phyloP scores from a whole-genome alignment of 2,888 invertebrate species.

The Pseudanteris insignis region DNA sequence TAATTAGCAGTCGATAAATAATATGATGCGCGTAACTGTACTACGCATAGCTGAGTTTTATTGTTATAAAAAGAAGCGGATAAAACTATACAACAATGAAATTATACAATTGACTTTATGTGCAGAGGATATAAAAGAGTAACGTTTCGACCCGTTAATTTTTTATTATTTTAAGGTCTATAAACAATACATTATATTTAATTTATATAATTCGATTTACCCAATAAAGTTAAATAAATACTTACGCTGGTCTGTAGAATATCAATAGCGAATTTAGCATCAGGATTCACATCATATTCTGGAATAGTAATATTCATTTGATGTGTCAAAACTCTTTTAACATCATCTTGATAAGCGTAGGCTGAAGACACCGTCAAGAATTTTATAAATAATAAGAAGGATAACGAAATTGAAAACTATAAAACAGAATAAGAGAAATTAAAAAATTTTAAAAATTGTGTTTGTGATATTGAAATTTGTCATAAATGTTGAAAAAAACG shows the following conservation, averaged over 20 bases:
- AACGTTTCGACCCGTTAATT: too few species aligned
- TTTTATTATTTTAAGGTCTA: not conserved
- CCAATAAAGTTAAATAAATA: too few species aligned
- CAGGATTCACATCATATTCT: slow-evolving; percentile 62
- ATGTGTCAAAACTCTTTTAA: slow-evolving; percentile 62
- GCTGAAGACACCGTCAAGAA: slow-evolving; percentile 70
- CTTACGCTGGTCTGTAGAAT: slow-evolving; percentile 71
- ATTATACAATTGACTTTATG: too few species aligned
- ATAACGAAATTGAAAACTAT: slow-evolving; percentile 35
- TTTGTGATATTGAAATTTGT: not conserved
- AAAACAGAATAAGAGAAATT: slow-evolving; percentile 9
- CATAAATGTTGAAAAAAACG: too few species aligned
- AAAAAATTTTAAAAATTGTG: not conserved
- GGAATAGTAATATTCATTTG: slow-evolving; percentile 69
- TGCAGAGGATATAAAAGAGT: too few species aligned
- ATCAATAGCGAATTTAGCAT: slow-evolving; percentile 69
- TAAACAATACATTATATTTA: too few species aligned
- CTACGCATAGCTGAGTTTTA: too few species aligned
- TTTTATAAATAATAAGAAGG: slow-evolving; percentile 35
- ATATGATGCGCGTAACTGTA: too few species aligned
- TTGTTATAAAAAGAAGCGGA: too few species aligned
- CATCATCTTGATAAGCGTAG: slow-evolving; percentile 68
- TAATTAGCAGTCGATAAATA: too few species aligned
- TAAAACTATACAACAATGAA: too few species aligned
- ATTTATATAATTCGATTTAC: not conserved